phyloP scores from a whole-genome alignment of 2,113 vertebrate species.

The Pygoscelis antarcticus region DNA sequence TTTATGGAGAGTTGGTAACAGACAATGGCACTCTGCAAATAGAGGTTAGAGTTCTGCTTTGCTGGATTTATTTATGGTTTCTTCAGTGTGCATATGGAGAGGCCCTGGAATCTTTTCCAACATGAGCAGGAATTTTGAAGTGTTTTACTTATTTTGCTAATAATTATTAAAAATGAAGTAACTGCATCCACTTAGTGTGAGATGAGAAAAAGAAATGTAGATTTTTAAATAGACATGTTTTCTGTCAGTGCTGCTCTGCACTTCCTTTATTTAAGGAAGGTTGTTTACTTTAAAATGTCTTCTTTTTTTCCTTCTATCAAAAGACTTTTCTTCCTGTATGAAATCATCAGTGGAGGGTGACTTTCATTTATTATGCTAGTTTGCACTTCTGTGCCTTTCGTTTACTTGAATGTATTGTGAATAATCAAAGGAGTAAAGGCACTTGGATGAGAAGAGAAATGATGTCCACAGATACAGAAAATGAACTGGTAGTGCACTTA shows the following conservation, averaged over 20 bases:
- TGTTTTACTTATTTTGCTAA: background rate
- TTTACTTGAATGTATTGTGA: constrained; percentile 57
- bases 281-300: constrained; percentile 47
- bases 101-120: background rate
- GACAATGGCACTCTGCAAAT: background rate
- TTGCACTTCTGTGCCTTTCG: constrained; percentile 54
- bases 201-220: background rate
- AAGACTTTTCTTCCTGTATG: constrained; percentile 33
- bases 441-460: constrained; percentile 8
- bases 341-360: background rate
- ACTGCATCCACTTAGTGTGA: background rate
- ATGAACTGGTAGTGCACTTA: constrained; percentile 21
- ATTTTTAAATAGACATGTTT: background rate
- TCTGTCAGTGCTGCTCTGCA: constrained; percentile 25
- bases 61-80: background rate
- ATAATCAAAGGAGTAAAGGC: constrained; percentile 26
- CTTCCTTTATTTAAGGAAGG: constrained; percentile 24
- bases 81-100: background rate
- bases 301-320: constrained; percentile 13
- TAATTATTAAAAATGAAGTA: background rate
- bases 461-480: constrained; percentile 5
- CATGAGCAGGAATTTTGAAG: background rate
- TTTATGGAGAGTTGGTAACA: background rate
- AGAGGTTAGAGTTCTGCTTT: background rate
- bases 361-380: constrained; percentile 6